Conservation (phyloP, 2,888 invertebrate species). For the Drosophila fungiperda region DNA sequence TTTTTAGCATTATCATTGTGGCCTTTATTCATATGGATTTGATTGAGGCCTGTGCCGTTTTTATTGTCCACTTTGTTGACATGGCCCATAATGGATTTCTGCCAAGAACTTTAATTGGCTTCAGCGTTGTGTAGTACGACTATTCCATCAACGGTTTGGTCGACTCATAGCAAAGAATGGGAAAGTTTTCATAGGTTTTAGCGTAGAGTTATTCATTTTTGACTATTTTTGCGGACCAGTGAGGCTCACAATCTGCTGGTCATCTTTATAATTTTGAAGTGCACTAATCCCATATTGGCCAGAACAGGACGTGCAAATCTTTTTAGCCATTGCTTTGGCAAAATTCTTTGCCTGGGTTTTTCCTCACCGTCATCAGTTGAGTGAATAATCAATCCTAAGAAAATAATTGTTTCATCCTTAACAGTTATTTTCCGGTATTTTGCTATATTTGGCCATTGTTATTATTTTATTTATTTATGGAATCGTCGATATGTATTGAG, state of each 20-base stretch:
- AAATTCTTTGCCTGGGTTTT: conserved; percentile 22
- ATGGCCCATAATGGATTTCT: conserved; percentile 61
- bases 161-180: conserved; percentile 72
- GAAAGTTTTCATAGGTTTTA: conserved; percentile 14
- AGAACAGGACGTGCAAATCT: conserved; percentile 50
- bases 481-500: conserved; percentile 53
- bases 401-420: not conserved
- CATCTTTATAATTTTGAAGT: conserved; percentile 52
- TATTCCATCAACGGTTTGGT: conserved; percentile 31
- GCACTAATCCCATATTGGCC: conserved; percentile 44
- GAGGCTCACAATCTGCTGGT: conserved; percentile 39
- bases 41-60: conserved; percentile 55
- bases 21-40: conserved; percentile 50
- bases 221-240: conserved; percentile 25
- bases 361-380: not conserved
- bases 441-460: conserved; percentile 30
- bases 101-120: conserved; percentile 40
- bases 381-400: conserved; percentile 34
- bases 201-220: not conserved
- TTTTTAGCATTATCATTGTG: conserved; percentile 50
- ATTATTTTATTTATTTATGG: conserved; percentile 28
- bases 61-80: conserved; percentile 41
- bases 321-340: conserved; percentile 54
- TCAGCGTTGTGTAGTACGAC: conserved; percentile 38
- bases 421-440: conserved; percentile 30